Evolutionary conservation across 2,797 vertebrate species (phyloP).

Genomic region (Bufotes viridis): DNA sequence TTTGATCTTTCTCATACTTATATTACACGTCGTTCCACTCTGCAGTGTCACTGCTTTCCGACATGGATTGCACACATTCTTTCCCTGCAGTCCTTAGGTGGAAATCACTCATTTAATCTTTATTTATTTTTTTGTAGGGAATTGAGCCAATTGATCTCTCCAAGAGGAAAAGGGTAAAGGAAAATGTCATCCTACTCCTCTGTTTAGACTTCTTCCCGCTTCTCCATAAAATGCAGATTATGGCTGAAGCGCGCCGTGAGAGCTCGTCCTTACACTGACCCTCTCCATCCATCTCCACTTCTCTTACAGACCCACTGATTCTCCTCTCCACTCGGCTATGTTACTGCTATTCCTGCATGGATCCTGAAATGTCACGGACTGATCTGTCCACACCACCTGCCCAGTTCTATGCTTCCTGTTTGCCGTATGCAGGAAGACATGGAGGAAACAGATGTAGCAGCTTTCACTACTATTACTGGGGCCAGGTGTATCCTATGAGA

Average conservation of each 20-base stretch:
- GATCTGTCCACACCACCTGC: conserved; percentile 54
- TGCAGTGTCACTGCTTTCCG: neutral
- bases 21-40: neutral
- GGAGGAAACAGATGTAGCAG: conserved; percentile 60
- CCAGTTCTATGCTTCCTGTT: conserved; percentile 51
- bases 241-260: neutral
- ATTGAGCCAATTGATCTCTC: neutral
- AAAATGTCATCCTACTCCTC: neutral
- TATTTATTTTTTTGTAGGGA: neutral
- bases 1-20: neutral
- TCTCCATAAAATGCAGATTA: neutral
- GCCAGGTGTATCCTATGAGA: conserved; percentile 56
- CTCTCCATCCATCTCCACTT: neutral
- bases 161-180: conserved; percentile 8
- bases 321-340: neutral
- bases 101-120: neutral
- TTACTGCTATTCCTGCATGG: conserved; percentile 9
- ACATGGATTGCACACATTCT: neutral
- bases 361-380: neutral
- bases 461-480: conserved; percentile 55
- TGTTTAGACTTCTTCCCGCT: neutral
- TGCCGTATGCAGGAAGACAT: conserved; percentile 41
- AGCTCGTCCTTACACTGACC: neutral
- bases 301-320: neutral
- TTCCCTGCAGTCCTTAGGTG: neutral